These are phyloP conservation scores for Chloroceryle inda DNA, from an alignment of 2,797 vertebrate species.

Conservation along the genomic window DNA sequence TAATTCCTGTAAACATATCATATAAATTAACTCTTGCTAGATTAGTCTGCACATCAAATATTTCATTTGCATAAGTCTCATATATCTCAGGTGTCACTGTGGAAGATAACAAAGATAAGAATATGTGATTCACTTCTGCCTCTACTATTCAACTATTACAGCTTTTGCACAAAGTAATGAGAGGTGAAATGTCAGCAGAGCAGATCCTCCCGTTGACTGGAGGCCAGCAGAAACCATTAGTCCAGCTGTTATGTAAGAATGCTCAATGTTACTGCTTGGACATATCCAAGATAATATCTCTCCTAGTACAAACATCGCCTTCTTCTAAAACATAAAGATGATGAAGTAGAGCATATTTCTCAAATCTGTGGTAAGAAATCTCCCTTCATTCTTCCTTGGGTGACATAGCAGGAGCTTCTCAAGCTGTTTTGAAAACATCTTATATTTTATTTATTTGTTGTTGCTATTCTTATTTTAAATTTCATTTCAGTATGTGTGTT, in stretches of 20 bases:
- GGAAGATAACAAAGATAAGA: not conserved
- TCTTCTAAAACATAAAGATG: not conserved
- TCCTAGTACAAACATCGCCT: not conserved
- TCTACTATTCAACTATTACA: not conserved
- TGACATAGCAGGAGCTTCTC: not conserved
- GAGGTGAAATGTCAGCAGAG: not conserved
- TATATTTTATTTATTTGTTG: not conserved
- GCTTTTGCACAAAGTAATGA: not conserved
- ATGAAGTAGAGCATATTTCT: not conserved
- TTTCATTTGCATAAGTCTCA: not conserved
- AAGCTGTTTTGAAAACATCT: not conserved
- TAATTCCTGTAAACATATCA: not conserved
- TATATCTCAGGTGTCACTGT: not conserved
- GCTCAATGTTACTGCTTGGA: not conserved
- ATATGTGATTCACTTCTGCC: not conserved
- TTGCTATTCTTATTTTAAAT: not conserved
- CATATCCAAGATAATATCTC: not conserved
- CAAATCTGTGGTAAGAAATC: not conserved
- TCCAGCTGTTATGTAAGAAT: not conserved
- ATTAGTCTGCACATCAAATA: not conserved
- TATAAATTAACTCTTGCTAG: not conserved
- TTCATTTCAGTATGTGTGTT: too few species aligned
- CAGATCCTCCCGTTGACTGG: not conserved
- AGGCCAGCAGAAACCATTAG: not conserved
- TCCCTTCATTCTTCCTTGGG: not conserved